Base-by-base conservation (phyloP, 2,113 vertebrate species). In the Zapornia atra region DNA sequence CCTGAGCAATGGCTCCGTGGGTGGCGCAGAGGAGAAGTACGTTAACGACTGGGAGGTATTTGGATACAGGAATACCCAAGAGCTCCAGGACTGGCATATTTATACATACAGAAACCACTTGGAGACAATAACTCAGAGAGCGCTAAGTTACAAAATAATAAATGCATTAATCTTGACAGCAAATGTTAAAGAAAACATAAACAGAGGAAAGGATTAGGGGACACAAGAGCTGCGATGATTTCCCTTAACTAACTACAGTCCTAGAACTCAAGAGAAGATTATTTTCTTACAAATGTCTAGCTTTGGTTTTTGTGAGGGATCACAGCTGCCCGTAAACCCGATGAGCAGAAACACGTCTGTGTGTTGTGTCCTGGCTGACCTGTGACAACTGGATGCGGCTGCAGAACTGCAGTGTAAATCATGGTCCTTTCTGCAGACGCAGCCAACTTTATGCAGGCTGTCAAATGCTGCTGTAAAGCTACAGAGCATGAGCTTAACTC, bases 11-110 rank as follows among this genome's bases (percentile, higher is more conserved):
- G 68, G 82, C 88, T 93, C 77, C 0, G 3, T 94, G 88, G 93
- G 92, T 95, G 92, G 93, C 50, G 9, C 72, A 66, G 48, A 88
- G 40, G 38, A 92, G 92, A 94, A 88, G 77, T 29, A 81, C 20
- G 1, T 71, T 88, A 42, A 80, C 88, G 71, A 60, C 42, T 12
- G 9, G 82, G 90, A 86, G 77, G 86, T 72, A 56, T 86, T 82
- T 83, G 90, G 65, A 92, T 24, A 56, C 33, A 86, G 82, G 80
- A 95, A 75, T 53, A 88, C 34, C 38, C 77, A 44, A 84, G 56
- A 94, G 68, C 51, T 86, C 48, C 20, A 42, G 48, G 81, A 92
- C 65, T 90, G 83, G 64, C 72, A 36, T 40, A 88, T 90, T 96
- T 90, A 68, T 24, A 92, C 33, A 42, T n/a, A 57, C 51, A 90